Evolutionary conservation across 2,113 vertebrate species (phyloP).

Genomic region (Mobula hypostoma): DNA sequence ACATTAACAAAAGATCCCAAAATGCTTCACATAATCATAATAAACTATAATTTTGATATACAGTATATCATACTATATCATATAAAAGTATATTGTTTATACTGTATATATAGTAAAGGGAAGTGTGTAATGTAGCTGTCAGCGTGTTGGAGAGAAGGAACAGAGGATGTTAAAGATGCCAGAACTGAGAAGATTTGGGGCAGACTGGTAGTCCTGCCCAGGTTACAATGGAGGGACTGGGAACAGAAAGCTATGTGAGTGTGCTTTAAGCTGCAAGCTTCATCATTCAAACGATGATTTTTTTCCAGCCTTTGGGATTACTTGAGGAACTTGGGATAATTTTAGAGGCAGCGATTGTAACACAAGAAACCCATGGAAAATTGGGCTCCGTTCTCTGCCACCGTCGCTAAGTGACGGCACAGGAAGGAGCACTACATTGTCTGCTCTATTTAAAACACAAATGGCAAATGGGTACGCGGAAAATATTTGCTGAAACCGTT

Average conservation of each 20-base stretch:
- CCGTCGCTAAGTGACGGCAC: background rate
- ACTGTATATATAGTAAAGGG: too few relatives aligned
- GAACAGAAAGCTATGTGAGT: background rate
- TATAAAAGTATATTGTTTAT: too few relatives aligned
- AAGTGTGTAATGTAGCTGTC: background rate
- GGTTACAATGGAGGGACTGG: background rate
- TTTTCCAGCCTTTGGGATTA: too few relatives aligned
- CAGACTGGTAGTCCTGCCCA: background rate
- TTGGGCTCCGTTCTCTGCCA: background rate
- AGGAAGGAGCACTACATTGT: background rate
- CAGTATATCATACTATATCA: too few relatives aligned
- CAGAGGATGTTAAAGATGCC: background rate
- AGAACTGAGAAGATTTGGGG: background rate
- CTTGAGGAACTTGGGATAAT: background rate
- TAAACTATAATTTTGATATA: background rate
- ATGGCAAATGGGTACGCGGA: background rate
- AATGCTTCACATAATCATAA: background rate
- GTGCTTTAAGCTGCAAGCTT: background rate
- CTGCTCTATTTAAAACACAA: background rate
- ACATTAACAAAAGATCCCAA: background rate
- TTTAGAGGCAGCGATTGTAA: background rate
- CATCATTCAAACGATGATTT: background rate
- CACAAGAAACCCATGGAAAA: background rate
- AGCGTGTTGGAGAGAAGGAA: background rate
- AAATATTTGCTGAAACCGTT: slow-evolving; percentile 5